Percentiles rank a stretch among this genome's conserved stretches.
These are phyloP conservation scores for Spodoptera frugiperda DNA, from an alignment of 1,140 invertebrate species.

Conservation along the genomic window DNA sequence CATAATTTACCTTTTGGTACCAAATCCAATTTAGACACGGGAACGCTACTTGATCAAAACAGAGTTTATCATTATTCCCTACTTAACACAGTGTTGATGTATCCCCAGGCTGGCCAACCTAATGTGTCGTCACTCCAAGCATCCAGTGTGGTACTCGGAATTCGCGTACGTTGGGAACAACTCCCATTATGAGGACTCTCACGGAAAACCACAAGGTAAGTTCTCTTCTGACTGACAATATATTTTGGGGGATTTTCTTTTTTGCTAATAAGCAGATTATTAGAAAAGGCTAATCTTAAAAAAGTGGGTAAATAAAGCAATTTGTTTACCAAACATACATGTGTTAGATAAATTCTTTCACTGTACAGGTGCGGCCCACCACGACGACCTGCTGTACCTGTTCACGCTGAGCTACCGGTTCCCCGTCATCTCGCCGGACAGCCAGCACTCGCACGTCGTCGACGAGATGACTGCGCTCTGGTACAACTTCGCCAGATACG, in stretches of 20 bases:
- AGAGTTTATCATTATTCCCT: too few species aligned
- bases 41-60: too few species aligned
- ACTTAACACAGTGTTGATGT: neutral
- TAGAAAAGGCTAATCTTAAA: too few species aligned
- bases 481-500: constrained; percentile 72
- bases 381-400: constrained; percentile 74
- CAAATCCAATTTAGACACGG: too few species aligned
- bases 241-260: too few species aligned
- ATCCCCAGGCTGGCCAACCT: constrained; percentile 66
- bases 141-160: constrained; percentile 72
- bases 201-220: constrained; percentile 69
- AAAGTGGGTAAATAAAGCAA: too few species aligned
- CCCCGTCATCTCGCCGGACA: constrained; percentile 60
- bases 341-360: too few species aligned
- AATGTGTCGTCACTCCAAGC: constrained; percentile 68
- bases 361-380: constrained; percentile 67
- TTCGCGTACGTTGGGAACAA: constrained; percentile 73
- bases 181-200: constrained; percentile 74
- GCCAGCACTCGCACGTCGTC: constrained; percentile 61
- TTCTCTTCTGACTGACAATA: neutral
- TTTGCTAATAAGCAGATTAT: too few species aligned
- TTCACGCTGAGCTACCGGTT: constrained; percentile 65
- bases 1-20: neutral
- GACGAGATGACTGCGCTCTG: constrained; percentile 72
- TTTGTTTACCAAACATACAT: too few species aligned